Conservation (phyloP, 2,113 vertebrate species). For the Ailurus styani region DNA sequence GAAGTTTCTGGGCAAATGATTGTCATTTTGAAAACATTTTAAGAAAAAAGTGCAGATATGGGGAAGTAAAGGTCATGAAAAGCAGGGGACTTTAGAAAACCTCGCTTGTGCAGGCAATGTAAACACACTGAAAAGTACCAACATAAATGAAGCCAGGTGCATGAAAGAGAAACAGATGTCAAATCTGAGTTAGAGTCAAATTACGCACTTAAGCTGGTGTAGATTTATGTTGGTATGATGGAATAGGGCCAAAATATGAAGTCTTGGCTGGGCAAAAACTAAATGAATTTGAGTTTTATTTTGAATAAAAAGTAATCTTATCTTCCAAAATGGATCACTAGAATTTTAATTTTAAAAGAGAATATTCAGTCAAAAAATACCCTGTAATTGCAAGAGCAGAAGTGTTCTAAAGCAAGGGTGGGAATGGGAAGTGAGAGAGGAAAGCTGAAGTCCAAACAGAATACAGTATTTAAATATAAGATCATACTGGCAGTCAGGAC, state of each 20-base stretch:
- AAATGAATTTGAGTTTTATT: conserved; percentile 8
- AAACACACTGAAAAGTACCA: conserved; percentile 29
- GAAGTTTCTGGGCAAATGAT: background rate
- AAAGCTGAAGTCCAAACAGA: background rate
- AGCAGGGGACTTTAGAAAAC: conserved; percentile 1
- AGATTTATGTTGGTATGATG: background rate
- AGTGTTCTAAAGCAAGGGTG: background rate
- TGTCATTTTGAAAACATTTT: background rate
- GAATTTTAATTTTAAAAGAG: background rate
- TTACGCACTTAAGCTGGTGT: conserved; percentile 17
- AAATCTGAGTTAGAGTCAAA: background rate
- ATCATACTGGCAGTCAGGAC: background rate
- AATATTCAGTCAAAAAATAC: background rate
- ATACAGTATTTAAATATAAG: background rate
- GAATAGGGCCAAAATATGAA: conserved; percentile 11
- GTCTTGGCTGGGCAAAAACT: background rate
- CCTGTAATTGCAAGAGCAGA: background rate
- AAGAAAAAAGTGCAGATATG: background rate
- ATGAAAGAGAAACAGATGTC: conserved; percentile 5
- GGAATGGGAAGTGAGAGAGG: background rate
- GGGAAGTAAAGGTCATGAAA: background rate
- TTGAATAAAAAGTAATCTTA: background rate
- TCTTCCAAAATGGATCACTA: background rate
- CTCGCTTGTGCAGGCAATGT: background rate
- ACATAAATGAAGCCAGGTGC: conserved; percentile 44